A percentile compares a stretch with the other conserved stretches of the same genome.
Conservation (phyloP, 2,888 invertebrate genomes). For the Xanthia icteritia region DNA sequence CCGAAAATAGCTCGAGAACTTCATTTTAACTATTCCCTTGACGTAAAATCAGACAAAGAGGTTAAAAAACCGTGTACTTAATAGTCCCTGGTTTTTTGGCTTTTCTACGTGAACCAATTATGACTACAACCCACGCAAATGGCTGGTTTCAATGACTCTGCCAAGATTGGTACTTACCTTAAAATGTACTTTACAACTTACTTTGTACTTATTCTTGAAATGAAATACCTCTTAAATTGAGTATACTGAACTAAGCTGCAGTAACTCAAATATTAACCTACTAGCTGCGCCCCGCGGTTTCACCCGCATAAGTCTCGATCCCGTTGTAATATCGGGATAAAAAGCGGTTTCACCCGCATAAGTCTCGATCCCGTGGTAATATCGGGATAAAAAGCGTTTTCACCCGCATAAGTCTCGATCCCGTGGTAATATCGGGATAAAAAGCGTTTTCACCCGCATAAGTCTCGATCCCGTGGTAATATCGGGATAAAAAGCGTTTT, state of each 20-base stretch:
- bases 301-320: too few relatives aligned
- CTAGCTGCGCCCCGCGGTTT: too few relatives aligned
- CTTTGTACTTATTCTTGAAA: not conserved
- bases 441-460: too few relatives aligned
- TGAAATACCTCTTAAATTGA: not conserved
- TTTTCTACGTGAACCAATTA: constrained; percentile 25
- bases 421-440: too few relatives aligned
- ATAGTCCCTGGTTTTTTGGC: not conserved
- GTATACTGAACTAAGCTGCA: not conserved
- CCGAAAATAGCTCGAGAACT: not conserved
- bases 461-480: too few relatives aligned
- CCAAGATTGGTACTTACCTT: constrained; percentile 1
- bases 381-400: too few relatives aligned
- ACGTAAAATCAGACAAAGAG: not conserved
- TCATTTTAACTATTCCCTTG: constrained; percentile 18
- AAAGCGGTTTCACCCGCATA: too few relatives aligned
- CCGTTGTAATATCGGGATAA: too few relatives aligned
- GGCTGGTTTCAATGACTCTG: constrained; percentile 35
- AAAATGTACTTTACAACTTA: not conserved
- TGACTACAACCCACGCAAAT: constrained; percentile 19
- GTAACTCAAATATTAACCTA: not conserved
- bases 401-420: too few relatives aligned
- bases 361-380: too few relatives aligned
- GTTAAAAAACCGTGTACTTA: constrained; percentile 22
- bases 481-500: too few relatives aligned